phyloP scores from a whole-genome alignment of 2,113 vertebrate species.

The Saimiri boliviensis region DNA sequence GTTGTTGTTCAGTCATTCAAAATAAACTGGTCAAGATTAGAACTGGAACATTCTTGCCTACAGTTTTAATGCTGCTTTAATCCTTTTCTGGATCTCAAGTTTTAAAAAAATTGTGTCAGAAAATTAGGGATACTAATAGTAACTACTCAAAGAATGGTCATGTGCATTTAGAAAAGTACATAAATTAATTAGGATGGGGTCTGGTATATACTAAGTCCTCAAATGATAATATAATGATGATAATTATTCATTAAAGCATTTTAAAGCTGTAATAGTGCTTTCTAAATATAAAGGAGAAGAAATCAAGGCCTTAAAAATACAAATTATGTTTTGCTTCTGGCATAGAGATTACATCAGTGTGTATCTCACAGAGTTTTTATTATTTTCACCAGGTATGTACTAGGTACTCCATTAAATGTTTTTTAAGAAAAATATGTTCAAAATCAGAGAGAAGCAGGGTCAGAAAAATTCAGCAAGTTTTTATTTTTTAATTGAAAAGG shows the following conservation, averaged over 20 bases:
- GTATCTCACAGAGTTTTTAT: neutral
- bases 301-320: neutral
- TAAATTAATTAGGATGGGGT: neutral
- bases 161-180: neutral
- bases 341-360: neutral
- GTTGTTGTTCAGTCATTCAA: no score
- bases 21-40: no score
- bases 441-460: neutral
- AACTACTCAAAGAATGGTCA: neutral
- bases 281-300: neutral
- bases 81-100: neutral
- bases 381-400: neutral
- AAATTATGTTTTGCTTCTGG: neutral
- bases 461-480: neutral
- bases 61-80: neutral
- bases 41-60: no score
- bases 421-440: neutral
- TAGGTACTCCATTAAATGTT: neutral
- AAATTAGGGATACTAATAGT: neutral
- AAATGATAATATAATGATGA: neutral
- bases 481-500: neutral
- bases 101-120: neutral
- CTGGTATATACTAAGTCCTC: neutral
- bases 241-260: neutral
- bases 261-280: neutral